Evolutionary conservation across 1,140 invertebrate genomes (phyloP).

Genomic region (Brachionus calyciflorus): DNA sequence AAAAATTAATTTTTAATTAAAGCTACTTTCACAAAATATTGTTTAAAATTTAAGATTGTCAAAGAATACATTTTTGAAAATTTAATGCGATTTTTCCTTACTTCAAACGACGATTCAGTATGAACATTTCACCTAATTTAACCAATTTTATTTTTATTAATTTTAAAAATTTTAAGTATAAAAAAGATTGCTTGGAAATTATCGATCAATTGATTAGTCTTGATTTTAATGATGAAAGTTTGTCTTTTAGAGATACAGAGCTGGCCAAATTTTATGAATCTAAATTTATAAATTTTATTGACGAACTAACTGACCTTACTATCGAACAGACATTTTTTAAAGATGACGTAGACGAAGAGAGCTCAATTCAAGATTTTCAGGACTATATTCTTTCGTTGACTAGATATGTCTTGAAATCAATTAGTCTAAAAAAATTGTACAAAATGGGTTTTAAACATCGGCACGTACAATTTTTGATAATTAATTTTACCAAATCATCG

Average conservation of each 20-base stretch:
- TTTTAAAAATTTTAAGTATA: not conserved
- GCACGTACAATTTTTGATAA: not conserved
- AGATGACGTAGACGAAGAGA: not conserved
- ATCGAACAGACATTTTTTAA: not conserved
- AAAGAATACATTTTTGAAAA: too few species aligned
- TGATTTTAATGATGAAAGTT: not conserved
- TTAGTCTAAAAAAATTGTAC: not conserved
- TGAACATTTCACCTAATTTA: too few species aligned
- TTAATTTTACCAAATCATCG: not conserved
- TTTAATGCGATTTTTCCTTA: not conserved
- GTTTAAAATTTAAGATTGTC: too few species aligned
- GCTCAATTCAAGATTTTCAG: not conserved
- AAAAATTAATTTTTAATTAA: too few species aligned
- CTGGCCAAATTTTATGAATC: not conserved
- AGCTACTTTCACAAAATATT: too few species aligned
- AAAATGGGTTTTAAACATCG: not conserved
- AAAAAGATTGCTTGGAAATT: not conserved
- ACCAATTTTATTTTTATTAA: too few species aligned
- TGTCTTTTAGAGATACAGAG: not conserved
- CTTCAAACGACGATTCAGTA: not conserved
- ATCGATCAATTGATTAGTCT: not conserved
- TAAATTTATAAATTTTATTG: not conserved
- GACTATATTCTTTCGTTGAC: not conserved
- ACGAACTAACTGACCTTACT: not conserved
- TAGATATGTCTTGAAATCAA: slow-evolving; percentile 9